Conservation (phyloP, 2,888 invertebrate species). For the Eristalinus aeneus region DNA sequence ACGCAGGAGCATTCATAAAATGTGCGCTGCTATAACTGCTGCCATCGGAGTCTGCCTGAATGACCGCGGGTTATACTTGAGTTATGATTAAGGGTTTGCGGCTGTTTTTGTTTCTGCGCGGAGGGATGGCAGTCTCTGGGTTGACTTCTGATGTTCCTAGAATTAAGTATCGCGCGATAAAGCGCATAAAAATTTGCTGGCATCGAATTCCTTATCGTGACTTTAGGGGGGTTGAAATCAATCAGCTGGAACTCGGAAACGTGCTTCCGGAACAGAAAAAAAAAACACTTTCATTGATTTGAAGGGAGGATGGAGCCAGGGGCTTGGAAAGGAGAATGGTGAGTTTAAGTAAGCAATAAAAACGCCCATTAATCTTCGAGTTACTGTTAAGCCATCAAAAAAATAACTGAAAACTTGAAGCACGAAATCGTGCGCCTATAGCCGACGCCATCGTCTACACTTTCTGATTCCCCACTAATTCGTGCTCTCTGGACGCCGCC, state of each 20-base stretch:
- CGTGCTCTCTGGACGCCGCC: no score
- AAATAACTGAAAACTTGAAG: no score
- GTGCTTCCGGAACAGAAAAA: background rate
- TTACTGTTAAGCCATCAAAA: background rate
- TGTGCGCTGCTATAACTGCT: constrained; percentile 41
- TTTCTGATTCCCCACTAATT: no score
- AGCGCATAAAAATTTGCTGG: constrained; percentile 25
- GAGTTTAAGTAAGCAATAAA: background rate
- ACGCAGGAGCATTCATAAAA: constrained; percentile 6
- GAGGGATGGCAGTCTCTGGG: background rate
- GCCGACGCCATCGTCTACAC: no score
- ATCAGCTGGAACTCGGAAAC: background rate
- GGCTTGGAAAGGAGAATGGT: no score
- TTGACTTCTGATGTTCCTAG: background rate
- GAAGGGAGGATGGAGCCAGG: background rate
- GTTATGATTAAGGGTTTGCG: background rate
- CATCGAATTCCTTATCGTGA: constrained; percentile 31
- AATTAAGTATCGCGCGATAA: constrained; percentile 7
- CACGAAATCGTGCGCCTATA: background rate
- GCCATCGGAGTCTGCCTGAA: constrained; percentile 53
- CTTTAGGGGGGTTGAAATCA: constrained; percentile 38
- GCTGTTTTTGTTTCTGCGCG: background rate
- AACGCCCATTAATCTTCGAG: background rate
- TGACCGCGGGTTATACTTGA: constrained; percentile 50
- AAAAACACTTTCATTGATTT: constrained; percentile 31